Evolutionary conservation across 2,113 vertebrate genomes (phyloP).

Genomic region (Pipa parva): DNA sequence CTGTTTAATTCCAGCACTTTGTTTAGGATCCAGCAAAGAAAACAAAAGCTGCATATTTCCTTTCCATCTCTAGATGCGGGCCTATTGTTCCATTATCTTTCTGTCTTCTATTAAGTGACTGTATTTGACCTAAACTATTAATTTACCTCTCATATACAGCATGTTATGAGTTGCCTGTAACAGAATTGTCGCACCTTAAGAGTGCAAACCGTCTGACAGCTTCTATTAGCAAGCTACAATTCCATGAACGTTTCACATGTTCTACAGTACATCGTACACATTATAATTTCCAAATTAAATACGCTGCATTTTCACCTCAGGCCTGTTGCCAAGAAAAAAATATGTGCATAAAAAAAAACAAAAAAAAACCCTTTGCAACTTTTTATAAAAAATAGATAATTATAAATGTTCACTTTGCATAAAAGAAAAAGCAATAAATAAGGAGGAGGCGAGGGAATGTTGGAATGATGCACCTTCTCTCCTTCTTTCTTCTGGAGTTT

Average conservation of each 20-base stretch:
- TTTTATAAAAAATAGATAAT: conserved; percentile 54
- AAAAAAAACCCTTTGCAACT: conserved; percentile 53
- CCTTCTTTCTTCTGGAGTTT: conserved; percentile 44
- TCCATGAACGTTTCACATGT: conserved; percentile 49
- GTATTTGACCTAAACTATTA: conserved; percentile 50
- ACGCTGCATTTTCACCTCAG: conserved; percentile 57
- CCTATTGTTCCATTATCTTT: conserved; percentile 49
- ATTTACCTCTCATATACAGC: conserved; percentile 52
- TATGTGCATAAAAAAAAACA: conserved; percentile 41
- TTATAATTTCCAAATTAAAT: conserved; percentile 66
- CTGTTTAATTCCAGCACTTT: conserved; percentile 12
- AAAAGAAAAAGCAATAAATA: conserved; percentile 29
- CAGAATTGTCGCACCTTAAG: conserved; percentile 43
- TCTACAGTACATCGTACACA: conserved; percentile 47
- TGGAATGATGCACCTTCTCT: conserved; percentile 46
- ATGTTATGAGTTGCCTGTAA: conserved; percentile 50
- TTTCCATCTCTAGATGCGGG: conserved; percentile 36
- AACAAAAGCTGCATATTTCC: conserved; percentile 38
- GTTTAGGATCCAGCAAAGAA: conserved; percentile 13
- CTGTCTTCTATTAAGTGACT: conserved; percentile 48
- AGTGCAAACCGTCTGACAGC: conserved; percentile 55
- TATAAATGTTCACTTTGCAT: conserved; percentile 58
- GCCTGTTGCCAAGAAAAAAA: conserved; percentile 61
- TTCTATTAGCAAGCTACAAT: conserved; percentile 51
- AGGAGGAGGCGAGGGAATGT: conserved; percentile 34